Conservation (phyloP, 30 jellyfish, hydroid and myxozoan genomes). For the Pseudorhiza aurosa region DNA sequence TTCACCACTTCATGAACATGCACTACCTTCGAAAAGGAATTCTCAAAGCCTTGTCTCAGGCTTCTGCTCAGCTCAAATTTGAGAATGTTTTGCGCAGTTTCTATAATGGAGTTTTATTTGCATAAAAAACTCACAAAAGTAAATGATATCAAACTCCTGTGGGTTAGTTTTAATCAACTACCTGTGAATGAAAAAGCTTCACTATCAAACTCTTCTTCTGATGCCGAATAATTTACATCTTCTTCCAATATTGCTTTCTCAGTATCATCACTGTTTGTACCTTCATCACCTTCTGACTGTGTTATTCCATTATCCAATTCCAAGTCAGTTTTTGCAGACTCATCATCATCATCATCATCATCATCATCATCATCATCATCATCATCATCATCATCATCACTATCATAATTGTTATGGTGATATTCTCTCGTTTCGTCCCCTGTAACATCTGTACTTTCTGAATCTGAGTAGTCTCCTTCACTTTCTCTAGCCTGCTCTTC, state of each 20-base stretch:
- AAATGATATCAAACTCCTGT: background rate
- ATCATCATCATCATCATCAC: conserved; percentile 21
- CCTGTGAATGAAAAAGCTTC: conserved; percentile 67
- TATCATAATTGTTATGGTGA: background rate
- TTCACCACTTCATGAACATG: too few species aligned
- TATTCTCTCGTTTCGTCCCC: background rate
- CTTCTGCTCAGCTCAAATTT: background rate
- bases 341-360: conserved; percentile 41
- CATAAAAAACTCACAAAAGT: background rate
- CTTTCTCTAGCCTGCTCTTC: conserved; percentile 1
- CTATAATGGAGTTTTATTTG: background rate
- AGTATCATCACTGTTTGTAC: background rate
- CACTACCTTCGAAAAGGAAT: too few species aligned
- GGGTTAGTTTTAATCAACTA: too few species aligned
- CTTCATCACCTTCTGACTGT: background rate
- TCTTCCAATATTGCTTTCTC: conserved; percentile 4
- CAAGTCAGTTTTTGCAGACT: background rate
- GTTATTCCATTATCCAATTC: conserved; percentile 32
- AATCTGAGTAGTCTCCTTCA: background rate
- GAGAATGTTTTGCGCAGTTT: background rate
- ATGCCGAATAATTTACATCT: conserved; percentile 44
- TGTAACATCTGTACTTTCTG: background rate
- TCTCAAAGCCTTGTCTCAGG: too few species aligned
- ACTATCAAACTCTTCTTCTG: conserved; percentile 49
- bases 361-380: conserved; percentile 45